Evolutionary conservation across 2,113 vertebrate genomes (phyloP).

Genomic region (Epinephelus lanceolatus): DNA sequence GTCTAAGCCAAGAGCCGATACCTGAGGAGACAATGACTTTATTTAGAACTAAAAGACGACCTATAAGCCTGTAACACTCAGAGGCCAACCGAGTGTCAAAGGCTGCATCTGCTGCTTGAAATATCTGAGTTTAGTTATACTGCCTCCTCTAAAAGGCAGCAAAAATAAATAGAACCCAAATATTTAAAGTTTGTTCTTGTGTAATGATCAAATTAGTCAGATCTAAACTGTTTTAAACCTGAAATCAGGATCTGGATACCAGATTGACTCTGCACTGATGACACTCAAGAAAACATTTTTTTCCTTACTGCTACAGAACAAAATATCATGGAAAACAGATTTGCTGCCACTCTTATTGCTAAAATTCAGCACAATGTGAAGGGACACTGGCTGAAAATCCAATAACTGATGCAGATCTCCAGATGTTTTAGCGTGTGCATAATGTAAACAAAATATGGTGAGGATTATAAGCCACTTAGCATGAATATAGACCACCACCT

Average conservation of each 20-base stretch:
- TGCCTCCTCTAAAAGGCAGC: conserved; percentile 3
- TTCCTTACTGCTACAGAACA: neutral
- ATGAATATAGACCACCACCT: neutral
- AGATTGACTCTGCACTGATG: neutral
- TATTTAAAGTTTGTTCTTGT: conserved; percentile 19
- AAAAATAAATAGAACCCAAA: conserved; percentile 18
- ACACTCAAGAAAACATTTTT: neutral
- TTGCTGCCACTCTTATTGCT: neutral
- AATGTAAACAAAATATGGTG: neutral
- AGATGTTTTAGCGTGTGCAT: conserved; percentile 1
- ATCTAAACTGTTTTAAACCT: neutral
- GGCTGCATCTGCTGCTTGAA: neutral
- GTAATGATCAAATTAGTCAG: neutral
- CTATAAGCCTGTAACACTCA: neutral
- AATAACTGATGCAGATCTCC: conserved; percentile 9
- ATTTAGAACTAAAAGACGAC: neutral
- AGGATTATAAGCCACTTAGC: neutral
- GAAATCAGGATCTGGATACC: conserved; percentile 21
- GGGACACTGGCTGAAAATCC: neutral
- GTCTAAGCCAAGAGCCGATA: conserved; percentile 94
- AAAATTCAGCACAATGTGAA: neutral
- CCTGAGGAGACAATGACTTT: conserved; percentile 77
- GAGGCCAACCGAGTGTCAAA: neutral
- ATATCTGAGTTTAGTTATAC: conserved; percentile 14
- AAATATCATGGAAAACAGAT: neutral